A percentile compares a stretch with the other conserved stretches of the same genome.
Evolutionary conservation across 2,888 invertebrate genomes (phyloP).

Genomic region (Calameuta idolon): DNA sequence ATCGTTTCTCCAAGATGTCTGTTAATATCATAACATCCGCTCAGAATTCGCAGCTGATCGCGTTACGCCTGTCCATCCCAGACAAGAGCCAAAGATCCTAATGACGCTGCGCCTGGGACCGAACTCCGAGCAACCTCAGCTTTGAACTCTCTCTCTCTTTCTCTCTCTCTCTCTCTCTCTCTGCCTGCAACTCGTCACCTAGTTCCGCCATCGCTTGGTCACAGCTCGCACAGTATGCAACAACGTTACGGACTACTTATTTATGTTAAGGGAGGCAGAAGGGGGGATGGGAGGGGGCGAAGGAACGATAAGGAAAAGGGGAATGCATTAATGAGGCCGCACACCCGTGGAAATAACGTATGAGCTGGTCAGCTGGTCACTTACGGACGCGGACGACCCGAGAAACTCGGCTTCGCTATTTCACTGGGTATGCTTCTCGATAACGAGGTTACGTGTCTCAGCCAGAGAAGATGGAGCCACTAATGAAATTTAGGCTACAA

Average conservation of each 20-base stretch:
- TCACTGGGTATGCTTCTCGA: slow-evolving; percentile 58
- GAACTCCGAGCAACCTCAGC: background rate
- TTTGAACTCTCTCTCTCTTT: background rate
- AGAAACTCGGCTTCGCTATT: slow-evolving; percentile 53
- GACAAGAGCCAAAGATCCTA: background rate
- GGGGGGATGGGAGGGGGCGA: background rate
- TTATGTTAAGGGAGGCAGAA: background rate
- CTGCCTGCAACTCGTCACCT: background rate
- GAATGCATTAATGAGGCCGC: background rate
- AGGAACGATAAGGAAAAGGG: background rate
- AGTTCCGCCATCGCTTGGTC: background rate
- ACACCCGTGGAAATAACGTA: background rate
- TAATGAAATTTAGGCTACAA: slow-evolving; percentile 63
- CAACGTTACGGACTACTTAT: background rate
- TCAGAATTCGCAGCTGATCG: background rate
- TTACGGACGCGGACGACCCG: slow-evolving; percentile 32
- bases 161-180: no score
- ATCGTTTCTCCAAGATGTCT: background rate
- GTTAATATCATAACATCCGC: background rate
- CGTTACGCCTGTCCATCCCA: background rate
- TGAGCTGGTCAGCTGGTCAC: slow-evolving; percentile 1
- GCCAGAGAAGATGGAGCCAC: slow-evolving; percentile 48
- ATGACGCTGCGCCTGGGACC: background rate
- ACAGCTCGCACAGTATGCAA: background rate
- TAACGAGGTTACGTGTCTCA: slow-evolving; percentile 53